Base-by-base conservation (phyloP, 1,140 invertebrate species). In the Saccostrea cuccullata region DNA sequence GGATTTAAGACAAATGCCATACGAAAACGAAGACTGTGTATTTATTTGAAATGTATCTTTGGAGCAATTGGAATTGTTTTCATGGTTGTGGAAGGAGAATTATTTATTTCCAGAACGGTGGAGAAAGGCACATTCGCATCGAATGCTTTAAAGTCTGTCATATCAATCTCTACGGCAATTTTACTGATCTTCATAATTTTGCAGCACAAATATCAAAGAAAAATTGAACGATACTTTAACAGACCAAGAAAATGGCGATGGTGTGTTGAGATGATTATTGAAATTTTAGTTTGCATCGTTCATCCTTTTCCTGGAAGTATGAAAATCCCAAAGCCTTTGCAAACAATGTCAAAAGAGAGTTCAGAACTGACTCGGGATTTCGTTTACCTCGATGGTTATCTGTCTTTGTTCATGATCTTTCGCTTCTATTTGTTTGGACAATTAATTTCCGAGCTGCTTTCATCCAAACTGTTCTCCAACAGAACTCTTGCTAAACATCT, bases 251-350 rank as follows among this genome's bases (percentile, higher is more conserved):
- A 6, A 55, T 56, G 20, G 17, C 40, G 55, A 11, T 56, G n/a
- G 5, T 55, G 40, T n/a, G 40, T 17, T 2, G 40, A 23, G 9
- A 55, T 84, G n/a, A 20, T 84, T 6, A 23, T 55, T 5, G 82
- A 84, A 26, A 55, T 84, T 84, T 55, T 84, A 0, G n/a, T 56
- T 13, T 84, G 82, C 47, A 56, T 56, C 12, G 30, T 55, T 23
- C 82, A 84, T 20, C 82, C 82, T 8, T 84, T 55, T 84, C 82
- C 82, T 13, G 82, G 82, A 23, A 84, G n/a, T 84, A 55, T 23
- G 55, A 84, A 77, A 77, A 77, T 77, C 26, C 82, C 55, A 20
- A 55, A 84, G 55, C 82, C 82, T n/a, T 84, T 84, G 47, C 82
- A 84, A 55, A 84, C 55, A 11, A 56, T 56, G 82, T 23, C 82